Evolutionary conservation across 2,113 vertebrate genomes (phyloP), one percentile per base, ranked within the genome.

Genomic region (Meriones unguiculatus): DNA sequence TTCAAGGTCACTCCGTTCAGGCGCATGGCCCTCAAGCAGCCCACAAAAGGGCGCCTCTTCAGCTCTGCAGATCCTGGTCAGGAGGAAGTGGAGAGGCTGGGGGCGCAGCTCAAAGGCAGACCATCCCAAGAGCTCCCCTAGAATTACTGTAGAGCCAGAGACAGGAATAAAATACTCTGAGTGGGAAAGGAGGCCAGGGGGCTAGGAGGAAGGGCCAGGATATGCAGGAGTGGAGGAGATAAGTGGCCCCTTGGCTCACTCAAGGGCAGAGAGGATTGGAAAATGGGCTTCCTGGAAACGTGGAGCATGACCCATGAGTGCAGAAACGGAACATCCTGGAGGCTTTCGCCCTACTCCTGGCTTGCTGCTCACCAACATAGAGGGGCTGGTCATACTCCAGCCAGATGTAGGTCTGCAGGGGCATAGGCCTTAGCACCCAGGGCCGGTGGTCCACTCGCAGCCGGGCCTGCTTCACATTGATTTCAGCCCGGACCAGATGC

Each of bases 401-500:
- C 97, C 77, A 99, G 97, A 99, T 98, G 12, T 99, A 99, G 87
- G 99, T 99, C 98, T 99, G 99, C 2, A 99, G 99, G 0, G 99
- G 99, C 75, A 99, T 99, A 0, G 98, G 98, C 75, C 98, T 98
- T 69, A 99, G 98, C 95, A 99, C 98, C 99, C 99, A 99, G 52
- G 99, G 99, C 97, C 99, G 98, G 96, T 99, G 99, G 95, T 99
- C 99, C 87, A 99, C 99, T n/a, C 99, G 99, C 65, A 99, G 98
- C 32, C 99, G 98, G 0, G 99, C 99, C 96, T 99, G 95, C 96
- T 99, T 99, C 96, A 99, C 99, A 0, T 99, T 99, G 98, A 99
- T 98, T 97, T 99, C 99, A 0, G 99, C 99, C 96, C 99, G 99
- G 93, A 99, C 99, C 93, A 99, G 99, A 96, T 99, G 99, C 99